These are phyloP conservation scores for Elymnias hypermnestra DNA, from an alignment of 1,140 invertebrate species.

Conservation along the genomic window DNA sequence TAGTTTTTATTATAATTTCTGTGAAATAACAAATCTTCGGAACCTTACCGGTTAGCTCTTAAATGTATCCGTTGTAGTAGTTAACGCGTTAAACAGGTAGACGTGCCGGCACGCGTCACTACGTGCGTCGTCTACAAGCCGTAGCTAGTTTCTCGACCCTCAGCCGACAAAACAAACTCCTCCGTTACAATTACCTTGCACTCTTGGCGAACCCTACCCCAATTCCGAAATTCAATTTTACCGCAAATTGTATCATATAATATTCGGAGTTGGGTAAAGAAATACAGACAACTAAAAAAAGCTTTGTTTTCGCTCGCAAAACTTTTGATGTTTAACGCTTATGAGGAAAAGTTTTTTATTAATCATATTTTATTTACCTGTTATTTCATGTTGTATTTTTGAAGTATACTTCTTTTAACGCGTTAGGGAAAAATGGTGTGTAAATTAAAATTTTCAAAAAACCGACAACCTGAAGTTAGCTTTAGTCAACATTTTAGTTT, in stretches of 20 bases:
- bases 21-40: background rate
- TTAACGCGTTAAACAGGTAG: slow-evolving; percentile 51
- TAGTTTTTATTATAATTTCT: too few species aligned
- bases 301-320: too few species aligned
- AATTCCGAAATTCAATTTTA: slow-evolving; percentile 21
- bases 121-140: slow-evolving; percentile 11
- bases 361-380: too few species aligned
- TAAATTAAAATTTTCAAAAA: too few species aligned
- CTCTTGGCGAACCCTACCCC: slow-evolving; percentile 11
- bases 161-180: slow-evolving; percentile 15
- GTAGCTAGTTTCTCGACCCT: background rate
- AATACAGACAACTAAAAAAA: too few species aligned
- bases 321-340: too few species aligned
- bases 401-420: too few species aligned
- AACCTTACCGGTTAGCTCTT: background rate
- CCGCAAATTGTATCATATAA: background rate
- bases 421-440: too few species aligned
- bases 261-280: background rate
- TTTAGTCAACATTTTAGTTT: too few species aligned
- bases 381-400: too few species aligned
- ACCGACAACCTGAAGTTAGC: too few species aligned
- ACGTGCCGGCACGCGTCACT: slow-evolving; percentile 39
- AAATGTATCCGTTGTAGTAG: background rate
- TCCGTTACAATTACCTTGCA: slow-evolving; percentile 8
- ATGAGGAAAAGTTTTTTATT: too few species aligned